phyloP scores from a whole-genome alignment of 2,113 vertebrate species.

The Polyodon spathula region DNA sequence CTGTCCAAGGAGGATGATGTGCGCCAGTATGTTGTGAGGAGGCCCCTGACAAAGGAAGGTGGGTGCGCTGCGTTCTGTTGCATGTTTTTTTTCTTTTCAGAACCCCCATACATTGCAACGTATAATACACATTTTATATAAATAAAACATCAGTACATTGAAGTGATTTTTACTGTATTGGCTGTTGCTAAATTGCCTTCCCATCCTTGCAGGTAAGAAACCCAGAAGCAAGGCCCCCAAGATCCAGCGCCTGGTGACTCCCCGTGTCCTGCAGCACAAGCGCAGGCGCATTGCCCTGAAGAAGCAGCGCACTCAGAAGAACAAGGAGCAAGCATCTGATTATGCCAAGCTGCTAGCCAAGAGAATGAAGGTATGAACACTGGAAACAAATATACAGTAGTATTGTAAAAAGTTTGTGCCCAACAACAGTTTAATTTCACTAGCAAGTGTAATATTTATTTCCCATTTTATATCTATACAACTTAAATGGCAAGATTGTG shows the following conservation, averaged over 20 bases:
- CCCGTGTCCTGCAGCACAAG: slow-evolving; percentile 88
- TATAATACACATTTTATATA: neutral
- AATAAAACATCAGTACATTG: neutral
- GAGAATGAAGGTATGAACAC: slow-evolving; percentile 79
- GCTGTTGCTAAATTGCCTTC: neutral
- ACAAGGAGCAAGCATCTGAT: slow-evolving; percentile 91
- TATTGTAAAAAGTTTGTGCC: too few species aligned
- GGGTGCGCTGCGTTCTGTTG: slow-evolving; percentile 11
- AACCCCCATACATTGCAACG: neutral
- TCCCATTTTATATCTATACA: too few species aligned
- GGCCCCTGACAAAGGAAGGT: slow-evolving; percentile 93
- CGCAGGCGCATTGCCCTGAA: slow-evolving; percentile 90
- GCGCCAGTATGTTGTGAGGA: slow-evolving; percentile 92
- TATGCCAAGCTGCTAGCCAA: slow-evolving; percentile 94
- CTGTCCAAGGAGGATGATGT: slow-evolving; percentile 95
- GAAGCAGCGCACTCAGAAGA: slow-evolving; percentile 90
- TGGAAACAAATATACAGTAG: too few species aligned
- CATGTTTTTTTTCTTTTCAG: too few species aligned
- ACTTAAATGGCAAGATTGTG: too few species aligned
- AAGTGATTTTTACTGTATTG: too few species aligned
- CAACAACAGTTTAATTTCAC: too few species aligned
- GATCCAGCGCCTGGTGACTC: slow-evolving; percentile 95
- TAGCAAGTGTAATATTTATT: too few species aligned
- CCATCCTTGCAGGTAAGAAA: slow-evolving; percentile 72
- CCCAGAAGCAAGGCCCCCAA: slow-evolving; percentile 94